phyloP scores from a whole-genome alignment of 2,888 invertebrate genomes.

The Drosophila robusta region DNA sequence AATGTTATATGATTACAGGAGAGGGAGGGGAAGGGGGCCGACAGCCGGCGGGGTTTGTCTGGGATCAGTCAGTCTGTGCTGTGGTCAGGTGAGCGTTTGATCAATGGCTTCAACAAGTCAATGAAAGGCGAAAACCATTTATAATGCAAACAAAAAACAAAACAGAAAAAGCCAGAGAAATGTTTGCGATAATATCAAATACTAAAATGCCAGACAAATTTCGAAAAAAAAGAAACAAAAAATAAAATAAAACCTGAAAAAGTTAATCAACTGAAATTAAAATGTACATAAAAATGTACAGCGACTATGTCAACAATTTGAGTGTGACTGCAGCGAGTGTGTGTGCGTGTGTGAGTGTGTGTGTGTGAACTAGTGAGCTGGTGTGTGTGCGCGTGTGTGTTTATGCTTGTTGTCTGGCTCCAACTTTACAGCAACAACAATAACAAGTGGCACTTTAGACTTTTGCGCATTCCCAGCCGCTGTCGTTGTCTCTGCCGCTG shows the following conservation, averaged over 20 bases:
- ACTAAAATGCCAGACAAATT: slow-evolving; percentile 48
- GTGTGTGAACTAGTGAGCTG: slow-evolving; percentile 27
- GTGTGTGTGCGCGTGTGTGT: slow-evolving; percentile 32
- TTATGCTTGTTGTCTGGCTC: slow-evolving; percentile 53
- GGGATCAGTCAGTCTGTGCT: slow-evolving; percentile 28
- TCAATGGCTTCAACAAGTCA: slow-evolving; percentile 21
- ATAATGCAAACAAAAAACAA: slow-evolving; percentile 18
- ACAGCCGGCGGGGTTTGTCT: slow-evolving; percentile 4
- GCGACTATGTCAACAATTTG: slow-evolving; percentile 67
- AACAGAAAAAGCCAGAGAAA: slow-evolving; percentile 22
- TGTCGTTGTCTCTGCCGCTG: slow-evolving; percentile 43
- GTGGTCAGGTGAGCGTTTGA: slow-evolving; percentile 45
- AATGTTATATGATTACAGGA: background rate
- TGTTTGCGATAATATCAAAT: slow-evolving; percentile 36
- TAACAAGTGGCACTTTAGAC: slow-evolving; percentile 74
- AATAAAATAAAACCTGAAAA: slow-evolving; percentile 37
- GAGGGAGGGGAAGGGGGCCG: background rate
- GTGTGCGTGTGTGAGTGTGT: slow-evolving; percentile 16
- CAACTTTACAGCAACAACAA: slow-evolving; percentile 55
- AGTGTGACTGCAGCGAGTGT: slow-evolving; percentile 14
- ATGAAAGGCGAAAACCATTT: slow-evolving; percentile 36
- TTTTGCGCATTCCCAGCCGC: slow-evolving; percentile 78
- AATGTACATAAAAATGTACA: slow-evolving; percentile 77
- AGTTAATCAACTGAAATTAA: slow-evolving; percentile 77
- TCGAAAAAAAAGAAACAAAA: background rate